Evolutionary conservation across 2,113 vertebrate genomes (phyloP).

Genomic region (Orycteropus afer): DNA sequence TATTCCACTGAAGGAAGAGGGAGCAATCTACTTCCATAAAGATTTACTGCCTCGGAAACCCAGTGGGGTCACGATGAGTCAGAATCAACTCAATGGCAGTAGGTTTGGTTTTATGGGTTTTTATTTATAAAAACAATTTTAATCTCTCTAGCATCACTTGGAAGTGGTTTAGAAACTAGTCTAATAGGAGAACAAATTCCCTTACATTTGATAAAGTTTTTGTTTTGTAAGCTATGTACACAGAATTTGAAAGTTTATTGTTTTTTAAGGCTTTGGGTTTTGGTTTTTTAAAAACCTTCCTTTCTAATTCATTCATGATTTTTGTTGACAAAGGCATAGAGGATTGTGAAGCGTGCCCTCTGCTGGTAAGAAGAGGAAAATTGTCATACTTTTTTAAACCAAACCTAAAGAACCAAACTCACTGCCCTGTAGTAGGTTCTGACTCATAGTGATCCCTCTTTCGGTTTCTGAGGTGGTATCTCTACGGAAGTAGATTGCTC

Average conservation of each 20-base stretch:
- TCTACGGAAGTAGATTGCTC: too few species aligned
- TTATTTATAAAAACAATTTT: conserved; percentile 32
- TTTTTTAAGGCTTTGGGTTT: not conserved
- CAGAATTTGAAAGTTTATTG: not conserved
- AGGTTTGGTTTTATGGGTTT: too few species aligned
- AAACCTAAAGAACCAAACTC: too few species aligned
- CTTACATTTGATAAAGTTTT: not conserved
- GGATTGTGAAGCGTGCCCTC: conserved; percentile 66
- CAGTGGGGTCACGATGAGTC: too few species aligned
- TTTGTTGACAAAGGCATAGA: not conserved
- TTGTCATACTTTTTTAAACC: not conserved
- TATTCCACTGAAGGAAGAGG: too few species aligned
- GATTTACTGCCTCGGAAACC: too few species aligned
- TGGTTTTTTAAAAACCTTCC: not conserved
- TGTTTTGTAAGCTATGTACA: not conserved
- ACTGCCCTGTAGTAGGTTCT: too few species aligned
- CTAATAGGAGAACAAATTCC: not conserved
- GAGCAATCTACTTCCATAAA: too few species aligned
- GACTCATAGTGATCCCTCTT: too few species aligned
- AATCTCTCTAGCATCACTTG: not conserved
- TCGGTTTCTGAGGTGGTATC: too few species aligned
- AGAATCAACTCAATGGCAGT: too few species aligned
- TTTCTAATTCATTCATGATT: conserved; percentile 12
- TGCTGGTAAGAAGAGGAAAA: conserved; percentile 67
- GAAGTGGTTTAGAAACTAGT: not conserved